These are phyloP conservation scores for Nasalis larvatus DNA, from an alignment of 2,113 vertebrate genomes.

Conservation along the genomic window DNA sequence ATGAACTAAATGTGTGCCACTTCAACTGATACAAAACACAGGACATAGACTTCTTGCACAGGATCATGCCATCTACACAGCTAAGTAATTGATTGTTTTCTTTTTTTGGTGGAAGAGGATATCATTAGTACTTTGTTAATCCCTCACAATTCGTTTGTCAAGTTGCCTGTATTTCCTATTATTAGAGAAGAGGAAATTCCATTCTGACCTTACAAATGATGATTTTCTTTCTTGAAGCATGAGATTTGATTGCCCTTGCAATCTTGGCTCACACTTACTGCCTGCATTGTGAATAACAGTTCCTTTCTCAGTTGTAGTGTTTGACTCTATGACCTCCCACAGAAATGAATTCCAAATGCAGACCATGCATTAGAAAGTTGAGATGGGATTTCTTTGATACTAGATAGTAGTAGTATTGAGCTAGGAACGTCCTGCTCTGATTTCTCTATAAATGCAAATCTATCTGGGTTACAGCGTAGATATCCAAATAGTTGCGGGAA, in stretches of 20 bases:
- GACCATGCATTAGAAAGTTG: neutral
- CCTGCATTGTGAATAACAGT: slow-evolving; percentile 44
- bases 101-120: neutral
- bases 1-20: neutral
- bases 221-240: slow-evolving; percentile 71
- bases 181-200: slow-evolving; percentile 56
- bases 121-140: neutral
- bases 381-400: slow-evolving; percentile 46
- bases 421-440: neutral
- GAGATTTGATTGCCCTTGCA: slow-evolving; percentile 68
- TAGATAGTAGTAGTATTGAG: neutral
- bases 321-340: slow-evolving; percentile 67
- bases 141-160: neutral
- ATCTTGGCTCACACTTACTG: slow-evolving; percentile 51
- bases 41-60: neutral
- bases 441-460: slow-evolving; percentile 59
- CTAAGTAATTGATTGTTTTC: neutral
- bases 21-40: neutral
- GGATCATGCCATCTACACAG: neutral
- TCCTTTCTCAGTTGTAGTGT: slow-evolving; percentile 65
- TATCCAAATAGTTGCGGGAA: slow-evolving; percentile 27
- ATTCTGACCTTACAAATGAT: slow-evolving; percentile 65
- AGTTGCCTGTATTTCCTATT: slow-evolving; percentile 33
- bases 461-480: neutral
- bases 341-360: slow-evolving; percentile 66